A percentile compares a stretch with the other conserved stretches of the same genome.
phyloP scores from a whole-genome alignment of 2,888 invertebrate genomes.

The Adineta ricciae region DNA sequence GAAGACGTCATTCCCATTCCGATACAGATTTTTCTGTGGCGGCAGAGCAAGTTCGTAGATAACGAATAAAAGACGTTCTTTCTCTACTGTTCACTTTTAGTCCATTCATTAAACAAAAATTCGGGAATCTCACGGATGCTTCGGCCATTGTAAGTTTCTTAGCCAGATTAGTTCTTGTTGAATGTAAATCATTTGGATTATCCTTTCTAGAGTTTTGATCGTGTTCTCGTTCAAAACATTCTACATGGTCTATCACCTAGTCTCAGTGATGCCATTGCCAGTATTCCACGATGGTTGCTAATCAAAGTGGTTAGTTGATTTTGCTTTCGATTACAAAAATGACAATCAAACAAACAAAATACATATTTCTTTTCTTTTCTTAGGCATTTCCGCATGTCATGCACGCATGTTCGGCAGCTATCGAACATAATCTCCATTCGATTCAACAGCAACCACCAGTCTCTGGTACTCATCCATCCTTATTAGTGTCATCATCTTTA shows the following conservation, averaged over 20 bases:
- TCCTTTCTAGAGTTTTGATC: slow-evolving; percentile 76
- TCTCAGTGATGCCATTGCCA: slow-evolving; percentile 76
- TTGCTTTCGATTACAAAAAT: not conserved
- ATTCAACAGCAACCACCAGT: not conserved
- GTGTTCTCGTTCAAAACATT: slow-evolving; percentile 92
- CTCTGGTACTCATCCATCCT: not conserved
- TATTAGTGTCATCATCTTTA: not conserved
- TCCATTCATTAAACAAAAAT: slow-evolving; percentile 85
- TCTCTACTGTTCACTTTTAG: slow-evolving; percentile 52
- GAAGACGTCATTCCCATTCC: slow-evolving; percentile 67
- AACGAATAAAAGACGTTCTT: not conserved
- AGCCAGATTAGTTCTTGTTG: too few species aligned
- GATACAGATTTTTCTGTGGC: slow-evolving; percentile 92
- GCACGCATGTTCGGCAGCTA: slow-evolving; percentile 72
- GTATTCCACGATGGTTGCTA: slow-evolving; percentile 77
- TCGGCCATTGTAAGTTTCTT: slow-evolving; percentile 82
- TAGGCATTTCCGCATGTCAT: slow-evolving; percentile 80
- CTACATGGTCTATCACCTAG: slow-evolving; percentile 84
- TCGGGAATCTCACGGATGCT: slow-evolving; percentile 90
- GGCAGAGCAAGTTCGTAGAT: slow-evolving; percentile 66
- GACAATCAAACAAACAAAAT: too few species aligned
- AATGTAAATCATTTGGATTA: not conserved
- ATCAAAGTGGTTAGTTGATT: slow-evolving; percentile 63
- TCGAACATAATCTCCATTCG: slow-evolving; percentile 38
- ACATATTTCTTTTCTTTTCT: not conserved